Conservation (phyloP, 1,140 invertebrate species). For the Trinorchestia longiramus region DNA sequence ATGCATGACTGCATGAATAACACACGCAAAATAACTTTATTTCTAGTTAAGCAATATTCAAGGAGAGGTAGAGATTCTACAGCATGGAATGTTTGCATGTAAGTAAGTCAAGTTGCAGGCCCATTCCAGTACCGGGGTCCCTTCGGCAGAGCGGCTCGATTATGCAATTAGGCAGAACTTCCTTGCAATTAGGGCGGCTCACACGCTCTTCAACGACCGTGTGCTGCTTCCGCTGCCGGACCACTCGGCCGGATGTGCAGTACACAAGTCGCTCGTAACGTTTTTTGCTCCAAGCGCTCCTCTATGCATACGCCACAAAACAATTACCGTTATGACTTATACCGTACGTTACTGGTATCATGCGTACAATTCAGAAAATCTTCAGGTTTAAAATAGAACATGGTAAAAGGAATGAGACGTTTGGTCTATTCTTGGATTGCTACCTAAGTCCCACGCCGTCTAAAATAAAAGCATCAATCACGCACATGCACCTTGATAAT, state of each 20-base stretch:
- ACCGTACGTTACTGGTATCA: not conserved
- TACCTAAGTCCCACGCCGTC: too few species aligned
- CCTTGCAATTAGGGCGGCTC: conserved; percentile 32
- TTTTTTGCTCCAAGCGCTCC: not conserved
- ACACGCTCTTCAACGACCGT: not conserved
- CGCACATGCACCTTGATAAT: too few species aligned
- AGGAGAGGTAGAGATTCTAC: not conserved
- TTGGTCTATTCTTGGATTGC: too few species aligned
- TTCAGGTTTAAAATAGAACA: too few species aligned
- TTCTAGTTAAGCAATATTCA: not conserved
- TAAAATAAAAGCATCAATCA: too few species aligned
- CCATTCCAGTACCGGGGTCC: conserved; percentile 13
- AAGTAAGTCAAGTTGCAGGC: not conserved
- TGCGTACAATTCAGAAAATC: not conserved
- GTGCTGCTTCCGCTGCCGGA: not conserved
- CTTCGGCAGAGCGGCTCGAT: conserved; percentile 17
- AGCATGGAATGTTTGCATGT: not conserved
- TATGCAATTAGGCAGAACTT: conserved; percentile 35
- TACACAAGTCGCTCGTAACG: not conserved
- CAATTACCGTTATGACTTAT: not conserved
- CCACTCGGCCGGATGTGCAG: not conserved
- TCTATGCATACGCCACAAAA: not conserved
- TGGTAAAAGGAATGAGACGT: too few species aligned
- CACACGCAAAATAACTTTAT: not conserved
- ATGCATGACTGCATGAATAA: not conserved